Evolutionary conservation across 2,797 vertebrate genomes (phyloP).

Genomic region (Fratercula arctica): DNA sequence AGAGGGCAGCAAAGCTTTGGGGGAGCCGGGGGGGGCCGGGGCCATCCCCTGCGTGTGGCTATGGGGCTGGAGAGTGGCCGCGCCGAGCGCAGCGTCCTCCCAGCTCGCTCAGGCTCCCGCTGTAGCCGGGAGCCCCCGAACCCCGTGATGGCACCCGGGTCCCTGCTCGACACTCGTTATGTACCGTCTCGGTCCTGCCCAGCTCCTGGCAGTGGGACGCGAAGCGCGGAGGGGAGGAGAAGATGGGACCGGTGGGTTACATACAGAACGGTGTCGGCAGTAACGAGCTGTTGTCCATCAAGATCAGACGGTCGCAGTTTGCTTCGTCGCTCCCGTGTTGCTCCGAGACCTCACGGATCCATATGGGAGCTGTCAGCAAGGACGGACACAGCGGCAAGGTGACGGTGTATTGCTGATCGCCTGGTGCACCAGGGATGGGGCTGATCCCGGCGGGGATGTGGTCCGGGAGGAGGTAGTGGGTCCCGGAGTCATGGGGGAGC

Average conservation of each 20-base stretch:
- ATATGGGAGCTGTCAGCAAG: accelerated
- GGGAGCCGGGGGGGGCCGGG: background rate
- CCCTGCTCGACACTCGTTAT: accelerated
- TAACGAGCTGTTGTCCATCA: background rate
- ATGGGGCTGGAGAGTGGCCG: background rate
- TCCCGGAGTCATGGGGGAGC: background rate
- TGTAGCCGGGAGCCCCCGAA: accelerated
- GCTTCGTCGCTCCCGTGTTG: accelerated
- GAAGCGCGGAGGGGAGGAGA: background rate
- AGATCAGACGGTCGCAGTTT: accelerated
- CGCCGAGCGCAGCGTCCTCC: background rate
- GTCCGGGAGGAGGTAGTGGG: background rate
- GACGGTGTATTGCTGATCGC: background rate
- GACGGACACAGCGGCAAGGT: accelerated
- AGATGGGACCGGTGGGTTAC: background rate
- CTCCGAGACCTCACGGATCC: background rate
- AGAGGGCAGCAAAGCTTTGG: background rate
- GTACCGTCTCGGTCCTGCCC: background rate
- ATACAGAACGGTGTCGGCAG: background rate
- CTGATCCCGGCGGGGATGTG: background rate
- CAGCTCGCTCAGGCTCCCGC: background rate
- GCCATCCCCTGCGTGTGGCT: background rate
- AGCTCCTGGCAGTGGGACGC: background rate
- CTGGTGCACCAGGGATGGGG: background rate
- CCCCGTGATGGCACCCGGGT: accelerated